Percentiles rank a stretch among this genome's conserved stretches.
Evolutionary conservation across 2,797 vertebrate species (phyloP).

Genomic region (Hybognathus amarus): DNA sequence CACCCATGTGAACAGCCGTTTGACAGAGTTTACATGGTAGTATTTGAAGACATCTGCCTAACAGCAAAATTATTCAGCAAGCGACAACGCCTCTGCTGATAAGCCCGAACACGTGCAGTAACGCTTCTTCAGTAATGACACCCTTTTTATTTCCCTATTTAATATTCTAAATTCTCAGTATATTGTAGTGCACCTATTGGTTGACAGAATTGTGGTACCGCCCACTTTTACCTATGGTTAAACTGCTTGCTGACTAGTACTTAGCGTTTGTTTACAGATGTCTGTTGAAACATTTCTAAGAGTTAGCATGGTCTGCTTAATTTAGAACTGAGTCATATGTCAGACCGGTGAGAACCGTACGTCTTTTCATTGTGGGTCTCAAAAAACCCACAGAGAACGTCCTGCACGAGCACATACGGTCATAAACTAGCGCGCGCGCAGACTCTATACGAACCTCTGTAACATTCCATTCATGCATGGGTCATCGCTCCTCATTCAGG

Average conservation of each 20-base stretch:
- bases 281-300: conserved; percentile 6
- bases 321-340: conserved; percentile 39
- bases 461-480: not conserved
- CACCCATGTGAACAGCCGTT: not conserved
- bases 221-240: not conserved
- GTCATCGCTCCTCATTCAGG: not conserved
- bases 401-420: not conserved
- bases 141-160: not conserved
- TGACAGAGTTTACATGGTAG: not conserved
- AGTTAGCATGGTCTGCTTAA: conserved; percentile 20
- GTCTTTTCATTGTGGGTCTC: not conserved
- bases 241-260: not conserved
- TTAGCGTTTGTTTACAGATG: conserved; percentile 8
- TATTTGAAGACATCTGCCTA: not conserved
- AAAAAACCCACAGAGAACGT: not conserved
- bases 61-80: not conserved
- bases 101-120: conserved; percentile 33
- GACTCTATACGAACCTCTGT: not conserved
- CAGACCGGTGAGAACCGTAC: conserved; percentile 9
- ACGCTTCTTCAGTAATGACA: not conserved
- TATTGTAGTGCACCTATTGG: not conserved
- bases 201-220: not conserved
- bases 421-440: not conserved
- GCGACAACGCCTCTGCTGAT: conserved; percentile 46
- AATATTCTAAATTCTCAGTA: not conserved